Percentiles rank a stretch among this genome's conserved stretches.
These are phyloP conservation scores for Campylorhamphus procurvoides DNA, from an alignment of 2,113 vertebrate species.

Conservation along the genomic window DNA sequence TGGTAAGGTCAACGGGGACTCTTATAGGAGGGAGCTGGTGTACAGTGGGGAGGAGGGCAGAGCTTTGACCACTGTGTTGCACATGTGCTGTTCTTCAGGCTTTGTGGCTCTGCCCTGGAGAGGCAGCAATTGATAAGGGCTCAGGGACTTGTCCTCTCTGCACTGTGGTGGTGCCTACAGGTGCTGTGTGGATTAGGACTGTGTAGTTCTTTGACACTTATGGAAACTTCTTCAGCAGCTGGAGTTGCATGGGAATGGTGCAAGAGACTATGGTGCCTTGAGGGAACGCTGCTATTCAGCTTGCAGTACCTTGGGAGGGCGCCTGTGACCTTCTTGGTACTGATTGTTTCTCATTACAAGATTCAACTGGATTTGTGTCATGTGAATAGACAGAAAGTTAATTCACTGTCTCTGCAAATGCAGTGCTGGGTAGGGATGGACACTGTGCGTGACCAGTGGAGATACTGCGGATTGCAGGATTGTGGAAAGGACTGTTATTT, in stretches of 20 bases:
- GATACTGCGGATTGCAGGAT: rapidly evolving
- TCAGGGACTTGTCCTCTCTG: neutral
- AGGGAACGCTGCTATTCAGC: rapidly evolving
- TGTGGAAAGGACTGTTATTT: neutral
- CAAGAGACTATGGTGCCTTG: neutral
- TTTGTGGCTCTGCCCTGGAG: neutral
- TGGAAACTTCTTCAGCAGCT: rapidly evolving
- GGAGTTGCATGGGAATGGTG: rapidly evolving
- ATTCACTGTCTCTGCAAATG: neutral
- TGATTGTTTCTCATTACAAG: neutral
- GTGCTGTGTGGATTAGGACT: neutral
- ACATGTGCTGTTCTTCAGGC: neutral
- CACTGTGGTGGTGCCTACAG: neutral
- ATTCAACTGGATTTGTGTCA: neutral
- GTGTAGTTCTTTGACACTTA: rapidly evolving
- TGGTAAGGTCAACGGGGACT: neutral
- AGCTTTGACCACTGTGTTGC: neutral
- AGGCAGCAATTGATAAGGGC: neutral
- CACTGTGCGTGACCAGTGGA: rapidly evolving
- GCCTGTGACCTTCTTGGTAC: neutral
- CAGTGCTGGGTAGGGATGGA: neutral
- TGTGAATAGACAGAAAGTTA: neutral
- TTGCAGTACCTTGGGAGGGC: neutral
- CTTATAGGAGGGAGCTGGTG: neutral
- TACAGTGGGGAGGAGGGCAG: neutral